Percentiles rank a stretch among this genome's conserved stretches.
phyloP scores from a whole-genome alignment of 1,140 invertebrate genomes.

The Ladona fulva region DNA sequence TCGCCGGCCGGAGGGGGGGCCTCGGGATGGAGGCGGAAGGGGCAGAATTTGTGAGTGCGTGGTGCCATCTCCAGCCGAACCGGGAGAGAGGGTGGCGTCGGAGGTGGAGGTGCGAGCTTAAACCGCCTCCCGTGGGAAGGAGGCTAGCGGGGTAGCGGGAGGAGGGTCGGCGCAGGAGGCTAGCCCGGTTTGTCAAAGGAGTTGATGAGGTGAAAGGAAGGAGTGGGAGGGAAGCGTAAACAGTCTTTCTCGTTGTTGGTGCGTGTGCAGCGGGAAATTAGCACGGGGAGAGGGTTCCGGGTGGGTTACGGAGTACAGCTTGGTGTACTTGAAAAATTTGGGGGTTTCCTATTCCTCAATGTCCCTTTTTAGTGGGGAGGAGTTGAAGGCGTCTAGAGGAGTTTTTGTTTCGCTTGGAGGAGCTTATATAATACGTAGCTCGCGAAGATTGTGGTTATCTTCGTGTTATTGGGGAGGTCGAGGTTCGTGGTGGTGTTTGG shows the following conservation, averaged over 20 bases:
- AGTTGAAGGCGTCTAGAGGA: too few relatives aligned
- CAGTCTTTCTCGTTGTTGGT: background rate
- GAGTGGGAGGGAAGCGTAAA: background rate
- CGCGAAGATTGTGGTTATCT: too few relatives aligned
- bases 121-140: slow-evolving; percentile 5
- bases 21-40: background rate
- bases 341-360: too few relatives aligned
- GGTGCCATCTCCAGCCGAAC: background rate
- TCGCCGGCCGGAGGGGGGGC: background rate
- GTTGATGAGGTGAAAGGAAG: slow-evolving; percentile 12
- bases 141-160: background rate
- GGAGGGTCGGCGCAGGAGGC: background rate
- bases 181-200: slow-evolving; percentile 10
- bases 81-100: background rate
- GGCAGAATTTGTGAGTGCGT: slow-evolving; percentile 7
- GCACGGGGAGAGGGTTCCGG: too few relatives aligned
- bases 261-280: too few relatives aligned
- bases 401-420: too few relatives aligned
- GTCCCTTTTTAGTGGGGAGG: too few relatives aligned
- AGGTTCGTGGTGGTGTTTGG: too few relatives aligned
- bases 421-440: too few relatives aligned
- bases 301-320: too few relatives aligned
- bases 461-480: too few relatives aligned
- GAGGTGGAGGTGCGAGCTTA: background rate
- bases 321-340: too few relatives aligned